Percentiles rank a stretch among this genome's conserved stretches.
phyloP scores from a whole-genome alignment of 1,140 invertebrate species.

The Vanessa tameamea region DNA sequence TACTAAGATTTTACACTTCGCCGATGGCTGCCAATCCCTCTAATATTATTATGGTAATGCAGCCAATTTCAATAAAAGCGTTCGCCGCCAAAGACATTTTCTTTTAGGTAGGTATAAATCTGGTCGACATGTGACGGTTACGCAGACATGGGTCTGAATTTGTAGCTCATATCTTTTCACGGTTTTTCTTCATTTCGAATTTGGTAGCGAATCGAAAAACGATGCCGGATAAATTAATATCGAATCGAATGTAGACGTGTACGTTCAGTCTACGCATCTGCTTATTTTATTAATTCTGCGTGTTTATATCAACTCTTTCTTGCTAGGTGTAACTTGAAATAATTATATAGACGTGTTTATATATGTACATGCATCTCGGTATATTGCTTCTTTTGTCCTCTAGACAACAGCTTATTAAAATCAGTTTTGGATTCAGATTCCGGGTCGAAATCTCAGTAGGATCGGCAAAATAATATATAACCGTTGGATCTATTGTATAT shows the following conservation, averaged over 20 bases:
- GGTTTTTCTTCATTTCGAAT: constrained; percentile 51
- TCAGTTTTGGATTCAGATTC: too few species aligned
- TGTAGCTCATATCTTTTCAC: constrained; percentile 68
- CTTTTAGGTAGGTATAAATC: constrained; percentile 72
- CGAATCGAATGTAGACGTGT: neutral
- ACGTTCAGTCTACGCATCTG: neutral
- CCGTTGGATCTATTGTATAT: too few species aligned
- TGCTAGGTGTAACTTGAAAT: too few species aligned
- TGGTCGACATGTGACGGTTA: constrained; percentile 65
- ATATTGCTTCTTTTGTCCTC: too few species aligned
- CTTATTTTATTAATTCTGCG: neutral
- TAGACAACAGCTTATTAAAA: too few species aligned
- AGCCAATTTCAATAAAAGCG: constrained; percentile 77
- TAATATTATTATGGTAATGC: constrained; percentile 78
- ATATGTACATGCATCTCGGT: too few species aligned
- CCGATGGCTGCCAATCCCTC: constrained; percentile 73
- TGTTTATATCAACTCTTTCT: neutral
- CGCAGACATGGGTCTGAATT: constrained; percentile 64
- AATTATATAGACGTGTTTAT: too few species aligned
- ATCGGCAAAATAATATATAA: too few species aligned
- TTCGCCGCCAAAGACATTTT: constrained; percentile 65
- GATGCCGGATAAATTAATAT: constrained; percentile 30
- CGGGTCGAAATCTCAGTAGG: too few species aligned
- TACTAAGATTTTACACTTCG: constrained; percentile 72
- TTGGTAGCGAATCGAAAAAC: constrained; percentile 42